phyloP scores from a whole-genome alignment of 2,113 vertebrate species.

The Chloropsis cyanopogon region DNA sequence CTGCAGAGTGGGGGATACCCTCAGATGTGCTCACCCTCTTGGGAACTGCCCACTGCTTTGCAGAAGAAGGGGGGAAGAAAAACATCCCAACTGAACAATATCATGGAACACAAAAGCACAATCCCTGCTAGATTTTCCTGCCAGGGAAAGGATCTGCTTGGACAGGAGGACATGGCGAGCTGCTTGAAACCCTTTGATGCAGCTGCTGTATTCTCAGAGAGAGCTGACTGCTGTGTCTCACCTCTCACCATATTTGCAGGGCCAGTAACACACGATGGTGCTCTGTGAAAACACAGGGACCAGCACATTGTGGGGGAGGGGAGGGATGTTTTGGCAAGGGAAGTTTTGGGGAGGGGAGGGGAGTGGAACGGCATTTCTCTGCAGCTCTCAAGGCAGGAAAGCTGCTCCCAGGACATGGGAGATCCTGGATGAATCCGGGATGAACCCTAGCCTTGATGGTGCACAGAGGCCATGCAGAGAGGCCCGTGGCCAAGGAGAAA shows the following conservation, averaged over 20 bases:
- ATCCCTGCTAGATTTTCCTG: background rate
- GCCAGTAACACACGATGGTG: background rate
- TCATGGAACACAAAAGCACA: background rate
- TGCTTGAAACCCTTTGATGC: background rate
- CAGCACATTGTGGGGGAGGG: no score
- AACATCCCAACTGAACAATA: background rate
- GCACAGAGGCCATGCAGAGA: accelerated
- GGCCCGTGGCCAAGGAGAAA: background rate
- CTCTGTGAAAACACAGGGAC: accelerated
- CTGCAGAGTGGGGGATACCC: background rate
- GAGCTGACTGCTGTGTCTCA: no score
- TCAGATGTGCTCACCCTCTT: background rate
- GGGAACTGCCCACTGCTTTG: background rate
- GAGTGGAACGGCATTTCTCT: background rate
- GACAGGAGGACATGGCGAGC: accelerated
- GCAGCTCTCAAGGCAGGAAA: background rate
- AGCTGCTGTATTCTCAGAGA: background rate
- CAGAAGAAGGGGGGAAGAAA: background rate
- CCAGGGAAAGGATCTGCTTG: background rate
- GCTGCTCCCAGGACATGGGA: background rate
- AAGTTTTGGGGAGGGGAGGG: background rate
- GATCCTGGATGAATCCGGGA: background rate
- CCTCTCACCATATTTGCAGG: background rate
- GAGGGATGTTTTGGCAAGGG: background rate
- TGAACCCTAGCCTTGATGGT: background rate